A percentile compares a stretch with the other conserved stretches of the same genome.
Evolutionary conservation across 1,140 invertebrate species (phyloP).

Genomic region (Conopomorpha cramerella): DNA sequence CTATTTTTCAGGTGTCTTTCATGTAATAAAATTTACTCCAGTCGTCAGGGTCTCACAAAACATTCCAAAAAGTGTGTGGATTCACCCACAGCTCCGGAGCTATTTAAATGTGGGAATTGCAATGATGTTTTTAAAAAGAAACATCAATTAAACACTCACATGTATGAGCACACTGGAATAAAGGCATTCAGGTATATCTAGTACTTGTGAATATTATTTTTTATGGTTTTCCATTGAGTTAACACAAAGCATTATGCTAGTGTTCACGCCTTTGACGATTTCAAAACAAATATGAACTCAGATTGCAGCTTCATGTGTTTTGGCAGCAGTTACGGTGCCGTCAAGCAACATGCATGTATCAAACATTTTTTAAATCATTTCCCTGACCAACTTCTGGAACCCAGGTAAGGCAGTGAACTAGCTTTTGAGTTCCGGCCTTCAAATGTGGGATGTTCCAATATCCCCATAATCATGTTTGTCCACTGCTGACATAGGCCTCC

Average conservation of each 20-base stretch:
- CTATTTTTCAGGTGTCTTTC: slow-evolving; percentile 30
- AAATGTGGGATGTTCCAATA: too few species aligned
- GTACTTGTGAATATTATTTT: neutral
- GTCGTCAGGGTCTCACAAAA: slow-evolving; percentile 40
- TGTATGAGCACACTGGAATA: slow-evolving; percentile 50
- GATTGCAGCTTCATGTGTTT: too few species aligned
- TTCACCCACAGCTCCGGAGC: slow-evolving; percentile 14
- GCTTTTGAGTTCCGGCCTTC: too few species aligned
- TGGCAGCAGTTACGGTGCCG: too few species aligned
- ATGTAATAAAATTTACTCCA: slow-evolving; percentile 35
- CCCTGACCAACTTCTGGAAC: too few species aligned
- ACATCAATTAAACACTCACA: slow-evolving; percentile 40
- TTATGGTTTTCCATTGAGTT: neutral
- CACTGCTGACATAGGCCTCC: too few species aligned
- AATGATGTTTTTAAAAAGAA: slow-evolving; percentile 42
- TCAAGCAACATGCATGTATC: too few species aligned
- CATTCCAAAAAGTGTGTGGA: slow-evolving; percentile 40
- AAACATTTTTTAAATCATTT: too few species aligned
- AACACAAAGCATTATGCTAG: neutral
- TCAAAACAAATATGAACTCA: slow-evolving; percentile 1
- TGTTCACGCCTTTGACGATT: neutral
- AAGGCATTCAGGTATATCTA: slow-evolving; percentile 41
- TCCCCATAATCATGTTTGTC: too few species aligned
- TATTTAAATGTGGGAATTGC: slow-evolving; percentile 45
- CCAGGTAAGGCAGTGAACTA: too few species aligned